A percentile compares a stretch with the other conserved stretches of the same genome.
These are phyloP conservation scores for Drosophila paramelanica DNA, from an alignment of 2,888 invertebrate genomes.

Conservation along the genomic window DNA sequence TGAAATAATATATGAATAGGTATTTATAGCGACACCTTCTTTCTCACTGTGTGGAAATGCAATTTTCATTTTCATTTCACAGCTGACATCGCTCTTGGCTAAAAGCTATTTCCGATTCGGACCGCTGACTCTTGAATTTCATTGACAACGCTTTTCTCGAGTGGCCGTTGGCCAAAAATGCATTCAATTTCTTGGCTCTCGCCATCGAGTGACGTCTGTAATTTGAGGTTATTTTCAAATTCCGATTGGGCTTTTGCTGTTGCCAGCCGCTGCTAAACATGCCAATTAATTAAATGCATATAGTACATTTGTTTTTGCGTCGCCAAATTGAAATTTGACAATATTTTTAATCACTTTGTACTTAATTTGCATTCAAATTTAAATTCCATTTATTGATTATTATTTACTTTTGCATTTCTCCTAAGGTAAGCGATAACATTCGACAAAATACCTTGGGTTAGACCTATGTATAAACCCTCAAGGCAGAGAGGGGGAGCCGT, in stretches of 20 bases:
- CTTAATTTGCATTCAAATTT: slow-evolving; percentile 20
- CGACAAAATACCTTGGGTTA: slow-evolving; percentile 4
- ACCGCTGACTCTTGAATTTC: slow-evolving; percentile 29
- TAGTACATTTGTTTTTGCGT: slow-evolving; percentile 42
- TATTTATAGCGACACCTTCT: slow-evolving; percentile 28
- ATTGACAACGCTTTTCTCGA: slow-evolving; percentile 42
- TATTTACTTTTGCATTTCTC: slow-evolving; percentile 58
- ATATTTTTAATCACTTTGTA: slow-evolving; percentile 31
- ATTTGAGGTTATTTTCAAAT: slow-evolving; percentile 53
- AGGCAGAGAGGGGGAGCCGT: slow-evolving; percentile 15
- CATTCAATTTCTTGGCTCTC: slow-evolving; percentile 52
- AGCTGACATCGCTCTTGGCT: slow-evolving; percentile 33
- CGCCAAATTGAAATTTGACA: slow-evolving; percentile 39
- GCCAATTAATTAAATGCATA: slow-evolving; percentile 70
- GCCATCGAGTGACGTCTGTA: slow-evolving; percentile 58
- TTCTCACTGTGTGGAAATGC: slow-evolving; percentile 34
- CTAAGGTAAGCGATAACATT: slow-evolving; percentile 68
- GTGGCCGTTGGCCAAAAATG: slow-evolving; percentile 37
- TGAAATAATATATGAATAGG: not conserved
- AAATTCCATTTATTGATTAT: slow-evolving; percentile 54
- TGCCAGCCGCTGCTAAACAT: slow-evolving; percentile 38
- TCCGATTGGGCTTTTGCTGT: slow-evolving; percentile 34
- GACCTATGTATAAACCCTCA: not conserved
- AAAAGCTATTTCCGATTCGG: slow-evolving; percentile 18
- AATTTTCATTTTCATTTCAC: slow-evolving; percentile 41